Percentiles rank a stretch among this genome's conserved stretches.
Evolutionary conservation across 2,888 invertebrate species (phyloP).

Genomic region (Cataglyphis livida): DNA sequence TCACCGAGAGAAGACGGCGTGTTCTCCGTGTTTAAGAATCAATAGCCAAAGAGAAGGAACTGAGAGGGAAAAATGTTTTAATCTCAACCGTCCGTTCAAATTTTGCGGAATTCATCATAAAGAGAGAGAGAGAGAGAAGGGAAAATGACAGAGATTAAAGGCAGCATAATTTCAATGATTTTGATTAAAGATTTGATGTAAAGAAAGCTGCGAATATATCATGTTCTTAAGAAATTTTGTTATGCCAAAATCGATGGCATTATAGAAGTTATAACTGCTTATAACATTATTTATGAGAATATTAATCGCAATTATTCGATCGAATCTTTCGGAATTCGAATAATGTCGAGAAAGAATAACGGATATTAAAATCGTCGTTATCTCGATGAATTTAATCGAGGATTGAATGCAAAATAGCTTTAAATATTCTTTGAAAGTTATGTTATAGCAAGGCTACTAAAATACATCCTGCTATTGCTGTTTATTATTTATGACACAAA

Average conservation of each 20-base stretch:
- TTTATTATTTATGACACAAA: background rate
- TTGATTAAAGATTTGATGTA: background rate
- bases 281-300: constrained; percentile 13
- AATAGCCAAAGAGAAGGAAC: constrained; percentile 22
- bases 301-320: constrained; percentile 3
- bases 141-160: constrained; percentile 12
- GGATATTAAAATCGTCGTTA: background rate
- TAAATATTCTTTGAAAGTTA: constrained; percentile 10
- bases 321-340: background rate
- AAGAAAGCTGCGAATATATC: background rate
- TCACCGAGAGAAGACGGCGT: constrained; percentile 35
- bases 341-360: background rate
- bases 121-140: background rate
- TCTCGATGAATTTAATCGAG: background rate
- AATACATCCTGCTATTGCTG: background rate
- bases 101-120: constrained; percentile 24
- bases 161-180: background rate
- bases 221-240: background rate
- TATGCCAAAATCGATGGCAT: background rate
- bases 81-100: constrained; percentile 38
- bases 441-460: background rate
- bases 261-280: constrained; percentile 5
- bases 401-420: background rate
- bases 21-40: constrained; percentile 19
- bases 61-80: constrained; percentile 30